These are phyloP conservation scores for Pseudorectes ferrugineus DNA, from an alignment of 2,113 vertebrate genomes.

Conservation along the genomic window DNA sequence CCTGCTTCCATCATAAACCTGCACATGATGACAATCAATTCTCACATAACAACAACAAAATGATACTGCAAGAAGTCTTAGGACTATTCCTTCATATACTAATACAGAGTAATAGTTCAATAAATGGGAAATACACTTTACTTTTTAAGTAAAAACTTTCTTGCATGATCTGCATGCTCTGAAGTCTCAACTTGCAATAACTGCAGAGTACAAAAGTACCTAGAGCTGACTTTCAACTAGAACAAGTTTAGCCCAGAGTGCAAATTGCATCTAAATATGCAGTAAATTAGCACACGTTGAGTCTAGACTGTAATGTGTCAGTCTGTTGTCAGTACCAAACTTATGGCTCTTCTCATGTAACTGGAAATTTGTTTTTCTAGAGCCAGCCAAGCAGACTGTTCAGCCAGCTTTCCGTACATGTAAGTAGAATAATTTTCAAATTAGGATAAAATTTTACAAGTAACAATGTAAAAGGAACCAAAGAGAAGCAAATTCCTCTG, in stretches of 20 bases:
- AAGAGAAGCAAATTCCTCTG: not conserved
- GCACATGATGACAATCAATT: rapidly evolving
- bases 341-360: not conserved
- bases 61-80: not conserved
- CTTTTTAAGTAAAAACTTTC: not conserved
- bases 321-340: not conserved
- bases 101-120: not conserved
- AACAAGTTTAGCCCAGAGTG: not conserved
- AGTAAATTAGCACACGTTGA: not conserved
- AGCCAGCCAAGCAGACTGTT: not conserved
- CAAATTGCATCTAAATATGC: not conserved
- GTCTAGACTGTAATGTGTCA: not conserved
- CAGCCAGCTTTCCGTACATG: not conserved
- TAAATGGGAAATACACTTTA: not conserved
- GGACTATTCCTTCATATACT: not conserved
- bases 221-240: not conserved
- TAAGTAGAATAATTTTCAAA: not conserved
- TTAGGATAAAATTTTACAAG: not conserved
- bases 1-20: not conserved
- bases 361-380: not conserved
- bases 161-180: not conserved
- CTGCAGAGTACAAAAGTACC: not conserved
- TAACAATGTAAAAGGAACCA: not conserved
- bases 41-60: not conserved
- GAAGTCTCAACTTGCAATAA: not conserved